Evolutionary conservation across 2,113 vertebrate species (phyloP).

Genomic region (Boleophthalmus pectinirostris): DNA sequence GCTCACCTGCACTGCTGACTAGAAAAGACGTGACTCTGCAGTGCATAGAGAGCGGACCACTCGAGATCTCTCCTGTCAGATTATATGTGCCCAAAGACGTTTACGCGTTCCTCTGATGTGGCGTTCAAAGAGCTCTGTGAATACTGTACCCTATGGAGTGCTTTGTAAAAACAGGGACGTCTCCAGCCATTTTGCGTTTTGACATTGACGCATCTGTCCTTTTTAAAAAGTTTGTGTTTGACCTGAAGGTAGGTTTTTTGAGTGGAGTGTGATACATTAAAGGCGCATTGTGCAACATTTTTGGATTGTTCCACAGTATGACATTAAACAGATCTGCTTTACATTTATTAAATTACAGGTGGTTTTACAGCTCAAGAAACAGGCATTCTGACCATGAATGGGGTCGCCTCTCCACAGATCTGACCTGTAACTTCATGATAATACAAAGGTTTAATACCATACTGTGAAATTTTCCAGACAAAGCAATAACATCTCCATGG

Average conservation of each 20-base stretch:
- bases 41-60: not conserved
- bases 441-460: too few species aligned
- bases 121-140: constrained; percentile 7
- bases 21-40: not conserved
- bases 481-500: too few species aligned
- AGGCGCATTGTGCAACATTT: too few species aligned
- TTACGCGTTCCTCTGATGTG: not conserved
- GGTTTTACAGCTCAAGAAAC: too few species aligned
- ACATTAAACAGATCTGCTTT: too few species aligned
- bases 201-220: not conserved
- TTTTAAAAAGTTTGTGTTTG: not conserved
- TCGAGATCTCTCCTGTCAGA: constrained; percentile 14
- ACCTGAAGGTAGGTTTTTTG: not conserved
- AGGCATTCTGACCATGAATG: too few species aligned
- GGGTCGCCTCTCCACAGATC: too few species aligned
- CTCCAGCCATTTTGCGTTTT: not conserved
- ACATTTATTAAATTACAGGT: too few species aligned
- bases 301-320: too few species aligned
- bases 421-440: too few species aligned
- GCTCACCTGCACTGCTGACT: constrained; percentile 1
- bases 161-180: not conserved
- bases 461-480: too few species aligned
- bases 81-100: constrained; percentile 2
- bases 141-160: not conserved
- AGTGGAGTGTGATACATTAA: not conserved